Percentiles rank a stretch among this genome's conserved stretches.
phyloP scores from a whole-genome alignment of 1,140 invertebrate genomes.

The Macrobrachium nipponense region DNA sequence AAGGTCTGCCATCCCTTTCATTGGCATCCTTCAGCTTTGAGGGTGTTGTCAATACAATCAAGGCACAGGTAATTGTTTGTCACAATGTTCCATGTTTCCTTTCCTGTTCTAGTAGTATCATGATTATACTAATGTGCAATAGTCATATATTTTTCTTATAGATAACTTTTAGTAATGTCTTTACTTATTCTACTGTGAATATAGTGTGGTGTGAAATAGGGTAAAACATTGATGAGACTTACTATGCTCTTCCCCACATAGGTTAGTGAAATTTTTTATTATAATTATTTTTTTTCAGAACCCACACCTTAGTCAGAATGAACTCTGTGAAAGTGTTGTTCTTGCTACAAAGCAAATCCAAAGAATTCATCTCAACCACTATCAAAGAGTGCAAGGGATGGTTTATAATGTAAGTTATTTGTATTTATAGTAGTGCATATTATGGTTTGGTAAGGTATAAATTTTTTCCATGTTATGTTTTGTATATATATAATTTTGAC shows the following conservation, averaged over 20 bases:
- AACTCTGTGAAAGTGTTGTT: constrained; percentile 60
- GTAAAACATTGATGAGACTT: too few species aligned
- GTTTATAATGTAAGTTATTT: constrained; percentile 56
- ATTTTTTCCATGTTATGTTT: not conserved
- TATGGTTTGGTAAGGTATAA: not conserved
- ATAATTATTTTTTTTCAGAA: constrained; percentile 52
- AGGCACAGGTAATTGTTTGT: constrained; percentile 39
- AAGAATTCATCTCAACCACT: constrained; percentile 62
- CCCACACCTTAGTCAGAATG: constrained; percentile 46
- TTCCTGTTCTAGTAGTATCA: not conserved
- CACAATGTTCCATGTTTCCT: not conserved
- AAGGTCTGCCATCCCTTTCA: constrained; percentile 34
- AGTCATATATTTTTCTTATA: too few species aligned
- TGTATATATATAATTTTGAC: not conserved
- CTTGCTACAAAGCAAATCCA: constrained; percentile 64
- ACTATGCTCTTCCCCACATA: too few species aligned
- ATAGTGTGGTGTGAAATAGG: not conserved
- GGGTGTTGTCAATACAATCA: constrained; percentile 50
- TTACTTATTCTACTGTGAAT: not conserved
- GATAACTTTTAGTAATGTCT: too few species aligned
- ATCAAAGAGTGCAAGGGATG: constrained; percentile 54
- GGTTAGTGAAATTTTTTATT: not conserved
- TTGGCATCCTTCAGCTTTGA: constrained; percentile 47
- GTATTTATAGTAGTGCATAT: not conserved
- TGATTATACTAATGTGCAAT: too few species aligned